Percentiles rank a stretch among this genome's conserved stretches.
phyloP scores from a whole-genome alignment of 2,888 invertebrate genomes.

The Formica aserva region DNA sequence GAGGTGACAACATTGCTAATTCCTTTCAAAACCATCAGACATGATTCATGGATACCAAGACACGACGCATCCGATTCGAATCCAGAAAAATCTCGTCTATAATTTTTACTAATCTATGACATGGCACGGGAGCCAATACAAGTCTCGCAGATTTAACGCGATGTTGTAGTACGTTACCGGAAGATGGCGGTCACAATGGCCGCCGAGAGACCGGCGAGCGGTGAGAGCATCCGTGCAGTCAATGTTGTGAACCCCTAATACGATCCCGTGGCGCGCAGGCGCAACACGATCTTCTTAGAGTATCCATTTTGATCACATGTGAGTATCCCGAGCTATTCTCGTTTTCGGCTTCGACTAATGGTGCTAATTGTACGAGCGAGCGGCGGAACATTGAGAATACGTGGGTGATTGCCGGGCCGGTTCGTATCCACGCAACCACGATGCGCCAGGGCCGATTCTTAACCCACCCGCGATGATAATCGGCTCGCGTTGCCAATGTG shows the following conservation, averaged over 20 bases:
- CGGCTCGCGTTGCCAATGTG: conserved; percentile 80
- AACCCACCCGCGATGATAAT: conserved; percentile 37
- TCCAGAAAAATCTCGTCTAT: not conserved
- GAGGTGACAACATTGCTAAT: not conserved
- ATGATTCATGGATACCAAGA: not conserved
- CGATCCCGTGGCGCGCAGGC: conserved; percentile 90
- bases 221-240: conserved; percentile 78
- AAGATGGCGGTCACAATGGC: not conserved
- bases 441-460: not conserved
- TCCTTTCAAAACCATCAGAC: not conserved
- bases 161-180: not conserved
- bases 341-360: conserved; percentile 79
- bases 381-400: conserved; percentile 68
- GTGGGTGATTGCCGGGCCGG: conserved; percentile 72
- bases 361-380: conserved; percentile 75
- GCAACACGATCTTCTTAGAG: conserved; percentile 92
- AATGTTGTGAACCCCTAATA: conserved; percentile 81
- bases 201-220: conserved; percentile 8
- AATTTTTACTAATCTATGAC: not conserved
- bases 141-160: not conserved
- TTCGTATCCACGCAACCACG: conserved; percentile 61
- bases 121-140: not conserved
- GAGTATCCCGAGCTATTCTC: conserved; percentile 88
- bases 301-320: conserved; percentile 96
- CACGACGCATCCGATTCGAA: not conserved